Base-by-base conservation (phyloP, 2,888 invertebrate species). In the Cataglyphis altisquamis region DNA sequence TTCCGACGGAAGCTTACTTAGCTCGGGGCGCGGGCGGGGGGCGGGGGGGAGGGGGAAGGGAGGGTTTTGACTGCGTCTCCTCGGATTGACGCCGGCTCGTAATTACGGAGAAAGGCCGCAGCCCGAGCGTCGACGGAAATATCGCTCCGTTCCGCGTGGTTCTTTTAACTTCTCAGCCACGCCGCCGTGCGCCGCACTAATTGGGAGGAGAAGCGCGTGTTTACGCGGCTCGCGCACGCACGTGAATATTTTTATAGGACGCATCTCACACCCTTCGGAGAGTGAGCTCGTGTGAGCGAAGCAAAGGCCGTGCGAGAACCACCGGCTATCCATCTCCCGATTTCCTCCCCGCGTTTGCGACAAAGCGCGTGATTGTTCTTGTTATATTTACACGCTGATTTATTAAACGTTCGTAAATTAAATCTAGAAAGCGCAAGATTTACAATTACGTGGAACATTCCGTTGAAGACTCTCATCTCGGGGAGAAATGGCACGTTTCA, bases 71-170 rank as follows among this genome's bases (percentile, higher is more conserved):
- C 87, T 87, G 82, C 81, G 45, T 52, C n/a, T 52, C 90, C 87
- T 72, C 86, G 90, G 89, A 90, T 90, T 90, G 90, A 90, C 90
- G 90, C 89, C 85, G 89, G 88, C 86, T 83, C 90, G 87, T 90
- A 90, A 90, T 90, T 90, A 90, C 90, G 90, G 90, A 83, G 90
- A 90, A 90, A 90, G 90, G 89, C 90, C 89, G 80, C 86, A 84
- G 87, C 80, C 62, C 93, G 32, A 32, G 32, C 32, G 94, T 93
- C 94, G 94, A 94, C 94, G 94, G 94, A 94, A 94, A 94, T 94
- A 94, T 94, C 94, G 91, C 93, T 92, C 84, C 89, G 85, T 88
- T 89, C 91, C 91, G 91, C 90, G 93, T 91, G 92, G 94, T 93
- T 93, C 92, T 93, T 93, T 87, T 90, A 89, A 86, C 88, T 85